Conservation (phyloP, 2,797 vertebrate species). For the Eulemur albifrons region DNA sequence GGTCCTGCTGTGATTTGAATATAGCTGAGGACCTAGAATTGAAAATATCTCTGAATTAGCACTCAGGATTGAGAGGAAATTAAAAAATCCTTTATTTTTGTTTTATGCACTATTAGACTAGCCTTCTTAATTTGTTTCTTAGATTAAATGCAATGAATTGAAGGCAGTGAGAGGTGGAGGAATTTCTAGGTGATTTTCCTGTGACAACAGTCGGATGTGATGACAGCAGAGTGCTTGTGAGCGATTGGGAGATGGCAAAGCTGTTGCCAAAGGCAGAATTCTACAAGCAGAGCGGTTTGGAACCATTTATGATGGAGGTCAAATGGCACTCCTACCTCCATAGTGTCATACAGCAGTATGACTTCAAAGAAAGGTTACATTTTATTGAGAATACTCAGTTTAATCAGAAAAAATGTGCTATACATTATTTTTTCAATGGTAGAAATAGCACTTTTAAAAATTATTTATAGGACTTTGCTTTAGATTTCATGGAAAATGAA, state of each 20-base stretch:
- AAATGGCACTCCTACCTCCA: neutral
- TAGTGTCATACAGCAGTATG: neutral
- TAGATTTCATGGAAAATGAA: neutral
- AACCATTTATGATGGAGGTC: no score
- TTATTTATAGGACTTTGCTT: neutral
- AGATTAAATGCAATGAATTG: neutral
- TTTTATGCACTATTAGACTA: neutral
- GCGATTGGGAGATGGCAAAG: neutral
- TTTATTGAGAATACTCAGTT: neutral
- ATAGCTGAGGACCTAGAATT: neutral
- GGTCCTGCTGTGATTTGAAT: neutral
- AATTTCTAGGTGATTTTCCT: neutral
- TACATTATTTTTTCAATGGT: neutral
- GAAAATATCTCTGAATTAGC: no score
- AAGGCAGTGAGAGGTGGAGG: neutral
- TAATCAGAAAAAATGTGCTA: neutral
- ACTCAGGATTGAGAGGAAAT: no score
- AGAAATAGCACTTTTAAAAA: neutral
- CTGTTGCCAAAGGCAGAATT: neutral
- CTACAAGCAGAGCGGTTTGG: neutral
- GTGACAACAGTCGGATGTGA: neutral
- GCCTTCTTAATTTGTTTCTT: neutral
- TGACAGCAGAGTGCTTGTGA: neutral
- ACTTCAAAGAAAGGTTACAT: neutral
- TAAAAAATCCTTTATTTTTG: neutral